Conservation (phyloP, 2,113 vertebrate species). For the Psophia crepitans region DNA sequence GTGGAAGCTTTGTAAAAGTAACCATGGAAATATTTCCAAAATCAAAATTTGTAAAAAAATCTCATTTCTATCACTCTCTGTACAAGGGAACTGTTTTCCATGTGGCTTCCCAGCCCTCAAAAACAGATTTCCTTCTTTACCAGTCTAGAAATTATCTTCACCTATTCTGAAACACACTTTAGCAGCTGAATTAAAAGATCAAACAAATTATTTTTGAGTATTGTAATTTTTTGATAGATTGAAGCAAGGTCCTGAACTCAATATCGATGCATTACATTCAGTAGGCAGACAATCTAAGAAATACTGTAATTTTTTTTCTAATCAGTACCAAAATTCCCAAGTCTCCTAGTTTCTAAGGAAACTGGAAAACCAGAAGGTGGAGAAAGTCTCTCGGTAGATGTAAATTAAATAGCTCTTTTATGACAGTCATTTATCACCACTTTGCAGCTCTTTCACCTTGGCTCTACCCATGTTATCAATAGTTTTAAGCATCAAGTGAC, state of each 20-base stretch:
- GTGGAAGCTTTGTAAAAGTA: neutral
- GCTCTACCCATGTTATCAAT: neutral
- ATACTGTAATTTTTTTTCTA: neutral
- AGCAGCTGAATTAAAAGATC: neutral
- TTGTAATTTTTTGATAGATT: neutral
- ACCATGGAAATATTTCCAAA: neutral
- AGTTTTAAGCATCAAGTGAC: neutral
- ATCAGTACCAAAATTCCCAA: neutral
- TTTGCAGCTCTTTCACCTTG: neutral
- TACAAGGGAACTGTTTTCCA: neutral
- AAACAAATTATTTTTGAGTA: neutral
- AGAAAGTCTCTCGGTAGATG: neutral
- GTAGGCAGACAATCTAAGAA: neutral
- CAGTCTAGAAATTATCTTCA: neutral
- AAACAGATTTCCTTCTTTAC: neutral
- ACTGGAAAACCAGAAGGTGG: neutral
- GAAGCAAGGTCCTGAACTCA: neutral
- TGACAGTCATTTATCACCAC: neutral
- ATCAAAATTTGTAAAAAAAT: neutral
- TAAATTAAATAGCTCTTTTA: neutral
- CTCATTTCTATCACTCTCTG: neutral
- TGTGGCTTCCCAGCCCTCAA: neutral
- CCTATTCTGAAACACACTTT: neutral
- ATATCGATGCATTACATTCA: rapidly evolving
- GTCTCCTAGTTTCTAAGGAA: neutral